phyloP scores from a whole-genome alignment of 2,113 vertebrate genomes.

The Pedetes capensis region DNA sequence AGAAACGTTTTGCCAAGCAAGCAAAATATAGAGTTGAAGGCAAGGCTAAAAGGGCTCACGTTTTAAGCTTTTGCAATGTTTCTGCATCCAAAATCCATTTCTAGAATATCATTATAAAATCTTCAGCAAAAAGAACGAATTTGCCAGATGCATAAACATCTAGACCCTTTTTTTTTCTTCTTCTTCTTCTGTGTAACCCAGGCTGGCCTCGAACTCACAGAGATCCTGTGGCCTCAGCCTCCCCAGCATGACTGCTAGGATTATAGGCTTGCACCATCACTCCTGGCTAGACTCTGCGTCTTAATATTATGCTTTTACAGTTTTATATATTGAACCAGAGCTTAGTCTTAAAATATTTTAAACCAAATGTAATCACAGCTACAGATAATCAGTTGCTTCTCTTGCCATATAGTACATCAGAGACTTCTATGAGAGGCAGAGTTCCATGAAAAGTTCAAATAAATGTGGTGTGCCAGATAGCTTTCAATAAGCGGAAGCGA shows the following conservation, averaged over 20 bases:
- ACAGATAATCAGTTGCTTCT: neutral
- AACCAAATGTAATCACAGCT: neutral
- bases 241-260: no score
- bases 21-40: neutral
- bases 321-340: neutral
- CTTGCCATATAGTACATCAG: neutral
- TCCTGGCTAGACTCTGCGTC: no score
- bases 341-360: neutral
- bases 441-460: conserved; percentile 11
- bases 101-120: neutral
- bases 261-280: no score
- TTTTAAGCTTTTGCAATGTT: neutral
- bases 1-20: neutral
- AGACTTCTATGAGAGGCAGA: neutral
- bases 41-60: neutral
- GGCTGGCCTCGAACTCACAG: no score
- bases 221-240: no score
- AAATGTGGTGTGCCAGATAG: neutral
- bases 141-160: neutral
- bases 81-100: neutral
- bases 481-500: neutral
- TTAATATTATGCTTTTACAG: neutral
- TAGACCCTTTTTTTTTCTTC: no score
- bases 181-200: no score
- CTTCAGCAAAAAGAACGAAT: neutral